A percentile compares a stretch with the other conserved stretches of the same genome.
Evolutionary conservation across 2,888 invertebrate species (phyloP).

Genomic region (Tetragonula carbonaria): DNA sequence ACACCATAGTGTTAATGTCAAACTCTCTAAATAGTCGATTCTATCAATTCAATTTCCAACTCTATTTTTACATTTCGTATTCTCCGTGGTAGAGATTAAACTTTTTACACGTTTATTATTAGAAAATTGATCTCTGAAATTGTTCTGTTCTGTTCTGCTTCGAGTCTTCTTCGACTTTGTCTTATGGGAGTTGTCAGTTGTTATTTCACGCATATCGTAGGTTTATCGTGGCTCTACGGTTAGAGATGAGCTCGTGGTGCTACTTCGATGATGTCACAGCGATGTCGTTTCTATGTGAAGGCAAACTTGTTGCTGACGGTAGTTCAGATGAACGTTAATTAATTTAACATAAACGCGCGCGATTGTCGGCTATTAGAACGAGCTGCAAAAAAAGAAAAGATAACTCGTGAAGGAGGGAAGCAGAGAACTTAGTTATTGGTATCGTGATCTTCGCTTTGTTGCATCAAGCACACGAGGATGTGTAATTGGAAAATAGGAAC

Average conservation of each 20-base stretch:
- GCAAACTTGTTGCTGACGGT: conserved; percentile 50
- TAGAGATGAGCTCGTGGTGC: conserved; percentile 41
- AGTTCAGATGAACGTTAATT: conserved; percentile 36
- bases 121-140: too few species aligned
- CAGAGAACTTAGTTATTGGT: background rate
- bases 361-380: background rate
- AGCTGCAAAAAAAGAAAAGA: too few species aligned
- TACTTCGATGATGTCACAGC: conserved; percentile 65
- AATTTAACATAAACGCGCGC: conserved; percentile 25
- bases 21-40: too few species aligned
- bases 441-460: background rate
- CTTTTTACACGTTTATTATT: too few species aligned
- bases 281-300: conserved; percentile 52
- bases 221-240: conserved; percentile 32
- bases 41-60: too few species aligned
- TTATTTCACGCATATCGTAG: conserved; percentile 42
- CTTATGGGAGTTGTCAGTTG: background rate
- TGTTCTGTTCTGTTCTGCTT: too few species aligned
- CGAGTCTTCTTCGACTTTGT: too few species aligned
- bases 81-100: too few species aligned
- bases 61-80: too few species aligned
- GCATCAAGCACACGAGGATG: background rate
- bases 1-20: too few species aligned
- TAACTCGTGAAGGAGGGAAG: background rate
- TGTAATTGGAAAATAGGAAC: conserved; percentile 10